These are phyloP conservation scores for Mallateleia sp. DNA, from an alignment of 2,888 invertebrate genomes.

Conservation along the genomic window DNA sequence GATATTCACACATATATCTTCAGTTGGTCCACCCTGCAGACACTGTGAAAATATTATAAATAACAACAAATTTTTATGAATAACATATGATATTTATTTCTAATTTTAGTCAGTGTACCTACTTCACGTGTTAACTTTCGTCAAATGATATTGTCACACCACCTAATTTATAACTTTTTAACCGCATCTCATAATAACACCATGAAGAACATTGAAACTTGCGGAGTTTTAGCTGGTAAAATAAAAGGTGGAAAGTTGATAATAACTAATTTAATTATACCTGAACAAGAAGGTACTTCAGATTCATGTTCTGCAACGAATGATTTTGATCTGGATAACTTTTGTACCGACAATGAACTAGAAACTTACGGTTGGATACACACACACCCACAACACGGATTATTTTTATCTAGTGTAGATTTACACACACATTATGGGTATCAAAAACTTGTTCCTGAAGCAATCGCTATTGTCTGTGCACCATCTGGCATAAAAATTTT, in stretches of 20 bases:
- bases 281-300: conserved; percentile 17
- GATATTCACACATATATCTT: too few relatives aligned
- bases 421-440: conserved; percentile 23
- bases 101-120: too few relatives aligned
- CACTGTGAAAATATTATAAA: too few relatives aligned
- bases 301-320: conserved; percentile 16
- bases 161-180: conserved; percentile 8
- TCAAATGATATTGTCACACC: neutral
- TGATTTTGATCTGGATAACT: neutral
- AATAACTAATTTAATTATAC: conserved; percentile 23
- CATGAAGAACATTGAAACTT: conserved; percentile 7
- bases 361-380: conserved; percentile 29
- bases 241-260: neutral
- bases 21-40: too few relatives aligned
- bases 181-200: conserved; percentile 22
- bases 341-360: neutral
- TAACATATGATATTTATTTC: too few relatives aligned
- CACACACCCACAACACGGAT: conserved; percentile 18
- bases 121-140: too few relatives aligned
- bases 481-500: neutral
- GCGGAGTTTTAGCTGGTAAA: conserved; percentile 23
- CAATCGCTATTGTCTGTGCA: neutral
- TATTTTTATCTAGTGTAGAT: conserved; percentile 32
- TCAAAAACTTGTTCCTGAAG: neutral
- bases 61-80: too few relatives aligned